Evolutionary conservation across 1,140 invertebrate genomes (phyloP), one percentile per base, ranked within the genome.

Genomic region (Triops cancriformis): DNA sequence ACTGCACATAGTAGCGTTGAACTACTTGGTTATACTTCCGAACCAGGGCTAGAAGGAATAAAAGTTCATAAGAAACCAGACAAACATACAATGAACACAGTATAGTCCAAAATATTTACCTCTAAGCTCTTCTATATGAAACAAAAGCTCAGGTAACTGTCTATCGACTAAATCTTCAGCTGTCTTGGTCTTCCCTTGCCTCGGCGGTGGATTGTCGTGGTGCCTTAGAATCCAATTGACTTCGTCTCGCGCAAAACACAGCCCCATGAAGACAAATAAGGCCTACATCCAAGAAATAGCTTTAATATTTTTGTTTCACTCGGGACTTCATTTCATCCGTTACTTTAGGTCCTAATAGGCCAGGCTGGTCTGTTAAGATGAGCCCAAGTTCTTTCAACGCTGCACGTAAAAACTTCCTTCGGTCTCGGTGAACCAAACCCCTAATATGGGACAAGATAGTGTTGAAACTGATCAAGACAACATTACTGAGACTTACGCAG

Each of bases 1-100:
- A 99, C 85, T 98, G 97, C 26, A 98, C 92, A 85, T 98, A 99
- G 85, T 99, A 99, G 79, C 96, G 88, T 85, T 99, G 96, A 86
- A 99, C 93, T 1, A 99, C 96, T 88, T 98, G 94, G 81, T 93
- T 95, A 83, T 98, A 97, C 84, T 98, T 98, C 76, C 94, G 88
- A 6, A 98, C 93, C 72, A 98, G 83, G 45, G 93, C 95, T 89
- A 80, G 73, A 82, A 80, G 78, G 14, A 11, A 37, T 23, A 41
- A 80, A 77, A 77, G 77, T 78, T 76, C 73, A 76, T 77, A 76
- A 74, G 26, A 31, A 41, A 41, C 5, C 18, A 27, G n/a, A 26
- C 37, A 41, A 74, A 42, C 11, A n/a, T 74, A 74, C 5, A 7
- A 10, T n/a, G 0, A 74, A 98, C 92, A 85, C 98, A 99, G 85